These are phyloP conservation scores for Callorhinus ursinus DNA, from an alignment of 2,113 vertebrate species.

Conservation along the genomic window DNA sequence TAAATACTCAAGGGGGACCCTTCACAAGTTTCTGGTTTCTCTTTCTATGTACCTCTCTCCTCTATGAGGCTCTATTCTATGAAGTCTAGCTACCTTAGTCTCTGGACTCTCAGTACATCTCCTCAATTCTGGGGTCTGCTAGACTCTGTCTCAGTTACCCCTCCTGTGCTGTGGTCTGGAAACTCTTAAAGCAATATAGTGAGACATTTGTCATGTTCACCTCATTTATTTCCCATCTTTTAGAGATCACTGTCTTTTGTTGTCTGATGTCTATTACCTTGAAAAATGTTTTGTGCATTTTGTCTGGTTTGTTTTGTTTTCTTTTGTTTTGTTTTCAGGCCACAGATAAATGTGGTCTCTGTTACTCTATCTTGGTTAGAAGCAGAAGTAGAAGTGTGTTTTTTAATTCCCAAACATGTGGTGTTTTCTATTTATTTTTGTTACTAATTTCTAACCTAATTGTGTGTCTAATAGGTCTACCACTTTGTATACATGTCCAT, in stretches of 20 bases:
- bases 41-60: not conserved
- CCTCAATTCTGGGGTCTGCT: not conserved
- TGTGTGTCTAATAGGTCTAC: not conserved
- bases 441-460: not conserved
- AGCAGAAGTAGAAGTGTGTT: conserved; percentile 26
- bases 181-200: not conserved
- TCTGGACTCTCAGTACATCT: not conserved
- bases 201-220: not conserved
- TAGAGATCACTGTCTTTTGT: not conserved
- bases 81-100: not conserved
- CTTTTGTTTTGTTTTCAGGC: not conserved
- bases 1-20: not conserved
- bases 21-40: not conserved
- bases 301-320: not conserved
- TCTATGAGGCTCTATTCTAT: not conserved
- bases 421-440: not conserved
- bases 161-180: not conserved
- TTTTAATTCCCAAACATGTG: not conserved
- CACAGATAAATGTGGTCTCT: not conserved
- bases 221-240: not conserved
- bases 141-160: not conserved
- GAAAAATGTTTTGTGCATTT: not conserved
- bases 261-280: not conserved
- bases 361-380: not conserved
- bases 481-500: not conserved